Conservation (phyloP, 2,113 vertebrate genomes). For the Chionis minor region DNA sequence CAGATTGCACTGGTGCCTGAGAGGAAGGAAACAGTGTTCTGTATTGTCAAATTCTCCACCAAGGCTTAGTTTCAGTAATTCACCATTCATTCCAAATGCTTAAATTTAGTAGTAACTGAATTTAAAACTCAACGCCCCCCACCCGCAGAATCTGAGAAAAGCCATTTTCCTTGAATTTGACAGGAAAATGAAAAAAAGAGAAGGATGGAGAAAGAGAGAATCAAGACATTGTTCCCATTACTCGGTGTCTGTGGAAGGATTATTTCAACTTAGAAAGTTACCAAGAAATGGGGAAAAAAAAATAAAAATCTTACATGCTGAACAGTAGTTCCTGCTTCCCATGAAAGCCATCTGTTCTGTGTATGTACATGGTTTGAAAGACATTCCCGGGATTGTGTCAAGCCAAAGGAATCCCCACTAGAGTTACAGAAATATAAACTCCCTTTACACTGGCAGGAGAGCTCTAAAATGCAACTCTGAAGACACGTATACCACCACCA, state of each 20-base stretch:
- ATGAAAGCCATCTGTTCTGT: constrained; percentile 57
- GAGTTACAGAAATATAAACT: constrained; percentile 64
- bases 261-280: constrained; percentile 16
- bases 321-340: constrained; percentile 56
- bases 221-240: neutral
- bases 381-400: constrained; percentile 61
- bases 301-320: neutral
- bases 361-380: constrained; percentile 49
- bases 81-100: neutral
- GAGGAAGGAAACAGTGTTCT: neutral
- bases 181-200: neutral
- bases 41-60: neutral
- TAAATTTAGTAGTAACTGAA: neutral
- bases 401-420: constrained; percentile 66
- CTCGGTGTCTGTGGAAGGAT: neutral
- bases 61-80: neutral
- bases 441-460: neutral
- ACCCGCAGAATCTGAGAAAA: neutral
- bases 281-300: neutral
- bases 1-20: neutral
- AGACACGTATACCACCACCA: neutral
- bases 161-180: neutral
- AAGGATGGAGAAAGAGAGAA: neutral
- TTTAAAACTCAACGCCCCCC: neutral
- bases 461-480: constrained; percentile 2